Evolutionary conservation across 1,140 invertebrate species (phyloP).

Genomic region (fruit fly (Drosophila melanogaster)): Release_6_plus_ISO1_MT NT_033779.5:5411001-5411500

Average conservation of each 20-base stretch:
- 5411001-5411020: constrained; percentile 62
- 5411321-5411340: constrained; percentile 1
- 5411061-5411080: constrained; percentile 79
- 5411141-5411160: constrained; percentile 82
- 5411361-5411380: constrained; percentile 19
- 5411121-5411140: constrained; percentile 48
- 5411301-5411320: constrained; percentile 16
- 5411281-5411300: constrained; percentile 22
- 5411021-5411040: constrained; percentile 69
- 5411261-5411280: constrained; percentile 72
- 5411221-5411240: constrained; percentile 84
- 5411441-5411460: constrained; percentile 13
- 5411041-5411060: constrained; percentile 82
- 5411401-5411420: constrained; percentile 79
- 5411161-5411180: constrained; percentile 83
- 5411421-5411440: constrained; percentile 77
- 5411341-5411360: constrained; percentile 34
- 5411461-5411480: not conserved
- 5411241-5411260: constrained; percentile 84
- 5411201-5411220: constrained; percentile 63
- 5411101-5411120: constrained; percentile 36
- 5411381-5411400: constrained; percentile 71
- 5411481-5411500: constrained; percentile 8
- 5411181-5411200: constrained; percentile 29
- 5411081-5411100: constrained; percentile 24